Conservation (phyloP, 2,797 vertebrate species). For the Danio tinwini region DNA sequence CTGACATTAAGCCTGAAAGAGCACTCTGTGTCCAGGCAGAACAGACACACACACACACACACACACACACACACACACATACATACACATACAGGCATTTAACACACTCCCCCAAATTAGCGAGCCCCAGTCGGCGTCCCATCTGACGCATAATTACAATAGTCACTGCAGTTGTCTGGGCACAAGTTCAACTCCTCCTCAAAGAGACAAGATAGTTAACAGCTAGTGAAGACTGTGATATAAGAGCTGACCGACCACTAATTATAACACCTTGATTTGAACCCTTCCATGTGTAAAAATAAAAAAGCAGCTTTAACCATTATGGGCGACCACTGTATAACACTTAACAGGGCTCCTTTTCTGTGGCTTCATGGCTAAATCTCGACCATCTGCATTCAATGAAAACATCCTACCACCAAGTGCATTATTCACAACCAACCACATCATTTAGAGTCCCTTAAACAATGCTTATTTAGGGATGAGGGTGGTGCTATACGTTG, state of each 20-base stretch:
- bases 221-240: background rate
- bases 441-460: slow-evolving; percentile 54
- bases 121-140: slow-evolving; percentile 17
- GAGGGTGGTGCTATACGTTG: slow-evolving; percentile 55
- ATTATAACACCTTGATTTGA: slow-evolving; percentile 40
- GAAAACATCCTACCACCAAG: slow-evolving; percentile 45
- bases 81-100: slow-evolving; percentile 24
- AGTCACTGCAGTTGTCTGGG: slow-evolving; percentile 34
- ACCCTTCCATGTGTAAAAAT: slow-evolving; percentile 33
- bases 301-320: slow-evolving; percentile 40
- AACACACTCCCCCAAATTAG: slow-evolving; percentile 40
- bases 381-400: slow-evolving; percentile 57
- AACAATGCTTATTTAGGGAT: slow-evolving; percentile 54
- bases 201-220: slow-evolving; percentile 45
- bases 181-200: slow-evolving; percentile 24
- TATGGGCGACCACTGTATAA: slow-evolving; percentile 46
- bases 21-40: slow-evolving; percentile 33
- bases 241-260: slow-evolving; percentile 4
- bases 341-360: slow-evolving; percentile 47
- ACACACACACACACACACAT: slow-evolving; percentile 1
- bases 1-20: slow-evolving; percentile 49
- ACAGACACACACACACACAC: slow-evolving; percentile 9
- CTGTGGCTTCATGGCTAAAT: slow-evolving; percentile 55
- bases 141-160: slow-evolving; percentile 30
- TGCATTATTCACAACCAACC: slow-evolving; percentile 48